Evolutionary conservation across 2,888 invertebrate genomes (phyloP), one percentile per base, ranked within the genome.

Genomic region (Poecilobothrus nobilitatus): DNA sequence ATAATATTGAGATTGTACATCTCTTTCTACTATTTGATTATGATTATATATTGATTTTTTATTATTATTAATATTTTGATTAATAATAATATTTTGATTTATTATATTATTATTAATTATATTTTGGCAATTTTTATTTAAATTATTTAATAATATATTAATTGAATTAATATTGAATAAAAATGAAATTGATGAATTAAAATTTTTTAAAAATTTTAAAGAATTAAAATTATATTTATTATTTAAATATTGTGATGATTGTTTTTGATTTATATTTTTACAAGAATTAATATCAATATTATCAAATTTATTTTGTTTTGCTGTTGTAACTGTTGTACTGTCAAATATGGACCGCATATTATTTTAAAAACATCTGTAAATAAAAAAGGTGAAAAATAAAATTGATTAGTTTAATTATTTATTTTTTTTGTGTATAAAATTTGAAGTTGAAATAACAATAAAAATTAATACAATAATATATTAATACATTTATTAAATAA

Each of bases 271-370:
- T 27, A 27, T 27, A 27, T 27, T 27, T 27, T 27, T 27, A 27
- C 27, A 27, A 27, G 27, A 27, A 27, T 27, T 27, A 27, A 27
- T 27, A 41, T 12, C 41, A 41, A 41, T 41, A 41, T 41, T 41
- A 6, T 41, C 41, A 41, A 9, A 41, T 41, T 41, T 15, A 41
- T 12, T 12, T 41, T 41, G 2, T 41, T 8, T 53, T 12, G 53
- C 53, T 53, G 53, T 53, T 53, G 15, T 53, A 12, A 15, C n/a
- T 53, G 53, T 53, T 53, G 53, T 53, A 12, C 12, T 53, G 53
- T 53, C 18, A 53, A 53, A 53, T 53, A 53, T 53, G 53, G 53
- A 53, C 53, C 53, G 53, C 53, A 53, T 53, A 53, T 53, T 53
- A 53, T 53, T 53, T 53, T 53, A 53, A 53, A 53, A 53, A 53